Evolutionary conservation across 2,888 invertebrate species (phyloP).

Genomic region (Microchrysa polita): DNA sequence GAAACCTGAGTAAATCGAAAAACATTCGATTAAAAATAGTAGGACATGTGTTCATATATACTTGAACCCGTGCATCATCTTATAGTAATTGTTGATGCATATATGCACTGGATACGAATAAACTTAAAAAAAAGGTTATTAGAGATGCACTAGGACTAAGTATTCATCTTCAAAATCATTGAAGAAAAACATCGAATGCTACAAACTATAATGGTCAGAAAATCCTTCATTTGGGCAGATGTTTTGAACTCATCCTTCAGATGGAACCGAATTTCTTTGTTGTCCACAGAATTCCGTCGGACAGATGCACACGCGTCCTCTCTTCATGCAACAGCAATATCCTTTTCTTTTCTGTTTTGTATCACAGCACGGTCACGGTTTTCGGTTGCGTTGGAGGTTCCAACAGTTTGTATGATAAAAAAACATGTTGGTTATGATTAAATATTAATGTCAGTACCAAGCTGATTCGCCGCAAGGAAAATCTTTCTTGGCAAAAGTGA

Average conservation of each 20-base stretch:
- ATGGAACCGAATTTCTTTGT: neutral
- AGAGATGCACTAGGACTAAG: too few relatives aligned
- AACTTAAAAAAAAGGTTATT: too few relatives aligned
- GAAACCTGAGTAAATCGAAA: too few relatives aligned
- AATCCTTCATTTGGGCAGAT: neutral
- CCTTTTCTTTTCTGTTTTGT: neutral
- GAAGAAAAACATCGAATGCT: neutral
- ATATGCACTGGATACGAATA: too few relatives aligned
- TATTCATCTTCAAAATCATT: too few relatives aligned
- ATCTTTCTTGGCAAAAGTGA: too few relatives aligned
- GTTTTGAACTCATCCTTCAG: neutral
- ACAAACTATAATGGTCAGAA: neutral
- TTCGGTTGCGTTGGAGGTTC: conserved; percentile 13
- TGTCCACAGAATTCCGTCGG: conserved; percentile 10
- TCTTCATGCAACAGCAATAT: conserved; percentile 9
- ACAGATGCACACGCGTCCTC: conserved; percentile 48
- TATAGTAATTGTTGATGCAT: too few relatives aligned
- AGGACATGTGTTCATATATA: too few relatives aligned
- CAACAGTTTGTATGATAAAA: neutral
- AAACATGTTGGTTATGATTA: neutral
- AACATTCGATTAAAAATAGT: too few relatives aligned
- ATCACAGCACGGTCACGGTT: conserved; percentile 40
- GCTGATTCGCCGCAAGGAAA: too few relatives aligned
- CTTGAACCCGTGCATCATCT: too few relatives aligned
- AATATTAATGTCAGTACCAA: too few relatives aligned